These are phyloP conservation scores for Podarcis raffonei DNA, from an alignment of 2,113 vertebrate species.

Conservation along the genomic window DNA sequence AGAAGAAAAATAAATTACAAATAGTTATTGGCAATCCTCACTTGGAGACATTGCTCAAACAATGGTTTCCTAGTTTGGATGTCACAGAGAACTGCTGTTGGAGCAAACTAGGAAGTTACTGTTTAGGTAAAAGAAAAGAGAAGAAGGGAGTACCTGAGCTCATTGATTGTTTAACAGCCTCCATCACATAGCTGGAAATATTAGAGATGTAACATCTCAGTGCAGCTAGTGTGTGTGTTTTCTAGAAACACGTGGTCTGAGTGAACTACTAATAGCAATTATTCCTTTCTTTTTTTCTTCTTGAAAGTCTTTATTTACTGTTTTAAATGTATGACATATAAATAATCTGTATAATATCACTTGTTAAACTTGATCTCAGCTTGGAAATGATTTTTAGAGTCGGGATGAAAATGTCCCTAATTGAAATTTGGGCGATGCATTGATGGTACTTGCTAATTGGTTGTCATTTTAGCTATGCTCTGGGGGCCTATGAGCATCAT, in stretches of 20 bases:
- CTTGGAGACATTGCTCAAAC: too few relatives aligned
- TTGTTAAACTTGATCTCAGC: slow-evolving; percentile 23
- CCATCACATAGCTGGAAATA: too few relatives aligned
- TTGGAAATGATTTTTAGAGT: slow-evolving; percentile 57
- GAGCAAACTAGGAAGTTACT: too few relatives aligned
- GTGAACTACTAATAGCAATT: neutral
- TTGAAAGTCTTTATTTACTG: slow-evolving; percentile 32
- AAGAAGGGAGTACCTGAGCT: too few relatives aligned
- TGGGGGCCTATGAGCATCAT: slow-evolving; percentile 51
- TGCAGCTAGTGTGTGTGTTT: neutral
- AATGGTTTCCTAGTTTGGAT: too few relatives aligned
- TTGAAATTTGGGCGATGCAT: slow-evolving; percentile 53
- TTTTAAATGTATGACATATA: slow-evolving; percentile 63
- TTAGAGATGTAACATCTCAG: neutral
- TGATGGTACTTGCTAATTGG: slow-evolving; percentile 54
- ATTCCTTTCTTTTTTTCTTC: neutral
- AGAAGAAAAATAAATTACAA: too few relatives aligned
- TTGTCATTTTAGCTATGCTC: slow-evolving; percentile 50
- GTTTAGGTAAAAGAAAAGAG: too few relatives aligned
- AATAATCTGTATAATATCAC: slow-evolving; percentile 50
- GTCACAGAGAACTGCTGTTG: too few relatives aligned
- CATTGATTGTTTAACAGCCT: too few relatives aligned
- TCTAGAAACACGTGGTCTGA: slow-evolving; percentile 31
- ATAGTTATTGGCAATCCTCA: too few relatives aligned
- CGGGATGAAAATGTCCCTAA: slow-evolving; percentile 53